A percentile compares a stretch with the other conserved stretches of the same genome.
These are phyloP conservation scores for Syrrhaptes paradoxus DNA, from an alignment of 2,113 vertebrate genomes.

Conservation along the genomic window DNA sequence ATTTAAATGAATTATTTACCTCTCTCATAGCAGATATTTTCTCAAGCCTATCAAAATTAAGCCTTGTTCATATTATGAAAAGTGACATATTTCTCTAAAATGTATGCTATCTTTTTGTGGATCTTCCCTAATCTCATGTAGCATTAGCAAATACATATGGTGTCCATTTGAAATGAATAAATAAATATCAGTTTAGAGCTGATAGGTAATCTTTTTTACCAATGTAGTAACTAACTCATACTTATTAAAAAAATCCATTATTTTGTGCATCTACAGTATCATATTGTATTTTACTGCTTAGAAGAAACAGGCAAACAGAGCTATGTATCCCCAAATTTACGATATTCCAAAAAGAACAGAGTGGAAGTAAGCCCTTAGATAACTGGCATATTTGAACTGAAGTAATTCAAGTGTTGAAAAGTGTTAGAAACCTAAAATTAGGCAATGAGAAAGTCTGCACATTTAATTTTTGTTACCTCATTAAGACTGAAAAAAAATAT, in stretches of 20 bases:
- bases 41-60: background rate
- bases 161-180: background rate
- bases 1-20: conserved; percentile 3
- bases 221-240: background rate
- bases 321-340: background rate
- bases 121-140: background rate
- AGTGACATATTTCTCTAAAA: background rate
- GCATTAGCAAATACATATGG: background rate
- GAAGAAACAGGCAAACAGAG: background rate
- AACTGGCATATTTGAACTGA: background rate
- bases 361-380: background rate
- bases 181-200: background rate
- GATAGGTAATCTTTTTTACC: background rate
- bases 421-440: background rate
- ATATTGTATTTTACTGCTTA: background rate
- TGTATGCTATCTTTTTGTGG: background rate
- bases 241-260: background rate
- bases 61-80: background rate
- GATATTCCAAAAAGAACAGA: background rate
- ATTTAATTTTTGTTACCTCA: background rate
- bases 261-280: background rate
- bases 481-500: background rate
- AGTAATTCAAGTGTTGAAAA: background rate
- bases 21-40: background rate
- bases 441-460: background rate